Evolutionary conservation across 92 coral and sea anemone genomes (phyloP).

Genomic region (Palythoa caribaeorum): DNA sequence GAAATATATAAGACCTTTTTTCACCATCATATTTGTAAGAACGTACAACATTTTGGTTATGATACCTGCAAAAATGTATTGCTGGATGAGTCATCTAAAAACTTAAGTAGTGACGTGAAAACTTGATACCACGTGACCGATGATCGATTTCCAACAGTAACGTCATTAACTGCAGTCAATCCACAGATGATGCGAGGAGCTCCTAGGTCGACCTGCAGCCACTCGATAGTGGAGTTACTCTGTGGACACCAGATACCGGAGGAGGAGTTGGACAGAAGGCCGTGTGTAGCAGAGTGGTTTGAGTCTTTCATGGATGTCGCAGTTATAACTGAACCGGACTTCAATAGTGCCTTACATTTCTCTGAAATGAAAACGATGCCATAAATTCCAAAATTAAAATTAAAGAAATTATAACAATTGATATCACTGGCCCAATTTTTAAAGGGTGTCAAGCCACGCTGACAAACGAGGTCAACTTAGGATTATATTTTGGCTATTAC

Average conservation of each 20-base stretch:
- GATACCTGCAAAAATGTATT: neutral
- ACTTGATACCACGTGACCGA: slow-evolving; percentile 22
- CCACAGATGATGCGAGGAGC: slow-evolving; percentile 8
- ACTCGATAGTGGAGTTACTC: slow-evolving; percentile 12
- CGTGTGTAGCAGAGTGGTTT: slow-evolving; percentile 15
- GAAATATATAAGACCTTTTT: neutral
- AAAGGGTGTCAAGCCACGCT: too few relatives aligned
- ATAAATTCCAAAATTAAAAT: too few relatives aligned
- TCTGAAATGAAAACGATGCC: neutral
- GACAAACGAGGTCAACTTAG: too few relatives aligned
- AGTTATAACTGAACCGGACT: neutral
- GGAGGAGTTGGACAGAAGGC: neutral
- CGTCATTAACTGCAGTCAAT: slow-evolving; percentile 28
- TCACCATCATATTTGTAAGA: neutral
- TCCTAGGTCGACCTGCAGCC: slow-evolving; percentile 27
- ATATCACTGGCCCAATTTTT: too few relatives aligned
- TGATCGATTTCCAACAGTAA: neutral
- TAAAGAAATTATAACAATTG: too few relatives aligned
- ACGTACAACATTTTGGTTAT: neutral
- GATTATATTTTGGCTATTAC: too few relatives aligned
- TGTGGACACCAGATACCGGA: slow-evolving; percentile 26
- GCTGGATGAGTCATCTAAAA: neutral
- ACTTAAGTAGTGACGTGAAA: neutral
- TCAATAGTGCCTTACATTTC: slow-evolving; percentile 19
- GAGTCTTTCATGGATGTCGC: slow-evolving; percentile 3